Base-by-base conservation (phyloP, 1,140 invertebrate genomes). In the Riptortus pedestris region DNA sequence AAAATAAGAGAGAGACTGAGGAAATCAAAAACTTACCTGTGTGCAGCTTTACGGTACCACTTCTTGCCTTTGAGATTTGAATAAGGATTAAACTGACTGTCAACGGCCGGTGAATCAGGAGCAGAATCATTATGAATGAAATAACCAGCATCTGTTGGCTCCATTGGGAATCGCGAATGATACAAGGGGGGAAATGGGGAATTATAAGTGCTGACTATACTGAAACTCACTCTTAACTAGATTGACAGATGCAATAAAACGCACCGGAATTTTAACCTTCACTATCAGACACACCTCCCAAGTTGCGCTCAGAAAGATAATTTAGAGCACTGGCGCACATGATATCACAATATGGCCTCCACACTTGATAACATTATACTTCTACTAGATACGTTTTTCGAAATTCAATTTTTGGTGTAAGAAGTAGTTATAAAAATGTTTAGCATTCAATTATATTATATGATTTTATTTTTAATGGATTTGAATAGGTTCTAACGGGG, bases 91-190 rank as follows among this genome's bases (percentile, higher is more conserved):
- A 47, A 9, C 9, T n/a, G 45, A 24, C 51, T 24, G 51, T 55
- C 51, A 55, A 55, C 24, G 20, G 51, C 51, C 51, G 51, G 51
- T 24, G 51, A 55, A 55, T 55, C 24, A 24, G 51, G 51, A 20
- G 20, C 51, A 20, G 24, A 55, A 14, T 55, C 51, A 55, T 55
- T 55, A 16, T 55, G 20, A 24, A 55, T 24, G 24, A 18, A 55
- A 55, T 55, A 55, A 24, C 2, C 51, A 18, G 22, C 24, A 22
- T 18, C 24, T 1, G 51, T 24, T 24, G 22, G 3, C 18, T 55
- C 51, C 20, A 24, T 55, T 55, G 22, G 0, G 2, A 51, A 51
- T 55, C 26, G 16, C n/a, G 12, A 4, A 55, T 55, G 18, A 24
- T 48, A 24, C 24, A 4, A 7, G 12, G 24, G 2, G 26, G 22